Percentiles rank a stretch among this genome's conserved stretches.
These are phyloP conservation scores for Lordiphosa andalusiaca DNA, from an alignment of 2,888 invertebrate genomes.

Conservation along the genomic window DNA sequence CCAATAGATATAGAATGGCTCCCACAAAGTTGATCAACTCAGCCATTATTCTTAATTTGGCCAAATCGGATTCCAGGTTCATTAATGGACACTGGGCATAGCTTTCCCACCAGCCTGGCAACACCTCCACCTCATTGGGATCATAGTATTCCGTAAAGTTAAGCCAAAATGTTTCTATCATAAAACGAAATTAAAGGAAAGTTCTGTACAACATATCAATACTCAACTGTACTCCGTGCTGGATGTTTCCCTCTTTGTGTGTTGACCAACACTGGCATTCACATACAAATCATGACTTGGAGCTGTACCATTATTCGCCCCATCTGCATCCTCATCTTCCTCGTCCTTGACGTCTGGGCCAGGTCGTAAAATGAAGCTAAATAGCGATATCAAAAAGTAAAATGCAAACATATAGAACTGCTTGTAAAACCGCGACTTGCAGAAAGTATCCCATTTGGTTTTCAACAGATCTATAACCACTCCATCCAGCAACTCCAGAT, in stretches of 20 bases:
- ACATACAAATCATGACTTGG: slow-evolving; percentile 38
- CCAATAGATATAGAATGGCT: slow-evolving; percentile 90
- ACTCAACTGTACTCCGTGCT: slow-evolving; percentile 64
- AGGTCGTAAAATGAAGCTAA: slow-evolving; percentile 94
- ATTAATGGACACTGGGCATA: slow-evolving; percentile 79
- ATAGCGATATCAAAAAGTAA: slow-evolving; percentile 93
- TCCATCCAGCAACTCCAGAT: slow-evolving; percentile 96
- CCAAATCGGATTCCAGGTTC: slow-evolving; percentile 77
- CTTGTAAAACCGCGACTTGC: slow-evolving; percentile 95
- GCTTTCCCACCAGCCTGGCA: slow-evolving; percentile 78
- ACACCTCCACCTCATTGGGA: slow-evolving; percentile 61
- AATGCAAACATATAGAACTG: slow-evolving; percentile 94
- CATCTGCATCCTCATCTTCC: slow-evolving; percentile 61
- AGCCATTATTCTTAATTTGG: slow-evolving; percentile 85
- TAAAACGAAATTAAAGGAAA: background rate
- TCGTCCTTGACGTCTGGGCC: slow-evolving; percentile 83
- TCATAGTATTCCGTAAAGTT: slow-evolving; percentile 78
- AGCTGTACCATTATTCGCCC: slow-evolving; percentile 11
- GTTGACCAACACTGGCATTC: slow-evolving; percentile 29
- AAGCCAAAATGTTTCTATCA: slow-evolving; percentile 78
- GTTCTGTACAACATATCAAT: background rate
- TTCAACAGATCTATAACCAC: slow-evolving; percentile 95
- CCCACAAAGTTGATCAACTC: slow-evolving; percentile 91
- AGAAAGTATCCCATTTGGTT: slow-evolving; percentile 99
- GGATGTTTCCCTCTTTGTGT: slow-evolving; percentile 45